Conservation (phyloP, 2,797 vertebrate species). For the Sarcophilus harrisii region DNA sequence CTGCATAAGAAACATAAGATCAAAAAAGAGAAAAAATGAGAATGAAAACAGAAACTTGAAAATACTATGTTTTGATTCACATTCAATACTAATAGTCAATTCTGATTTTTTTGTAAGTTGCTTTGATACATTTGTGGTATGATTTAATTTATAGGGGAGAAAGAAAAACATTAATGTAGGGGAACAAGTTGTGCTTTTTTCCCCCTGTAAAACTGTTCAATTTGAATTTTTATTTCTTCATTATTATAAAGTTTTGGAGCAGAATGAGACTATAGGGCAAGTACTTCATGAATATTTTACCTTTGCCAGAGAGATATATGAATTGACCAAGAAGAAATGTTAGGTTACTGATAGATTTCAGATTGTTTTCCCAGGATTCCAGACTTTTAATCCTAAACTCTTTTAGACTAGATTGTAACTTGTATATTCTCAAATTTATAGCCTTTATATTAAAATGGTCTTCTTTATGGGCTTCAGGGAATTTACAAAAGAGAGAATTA, state of each 20-base stretch:
- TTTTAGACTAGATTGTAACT: not conserved
- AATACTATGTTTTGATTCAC: too few relatives aligned
- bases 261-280: not conserved
- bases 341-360: not conserved
- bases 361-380: not conserved
- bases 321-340: not conserved
- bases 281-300: not conserved
- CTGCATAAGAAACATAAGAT: too few relatives aligned
- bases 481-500: not conserved
- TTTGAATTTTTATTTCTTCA: not conserved
- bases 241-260: not conserved
- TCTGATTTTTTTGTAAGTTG: not conserved
- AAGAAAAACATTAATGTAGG: not conserved
- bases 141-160: not conserved
- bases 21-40: too few relatives aligned
- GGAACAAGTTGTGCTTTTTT: not conserved
- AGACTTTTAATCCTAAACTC: not conserved
- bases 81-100: too few relatives aligned
- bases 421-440: not conserved
- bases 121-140: not conserved
- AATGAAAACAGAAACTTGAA: too few relatives aligned
- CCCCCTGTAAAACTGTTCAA: not conserved
- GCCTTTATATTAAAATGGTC: not conserved
- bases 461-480: not conserved
- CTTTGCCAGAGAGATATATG: not conserved